Percentiles rank a stretch among this genome's conserved stretches.
phyloP scores from a whole-genome alignment of 2,113 vertebrate species.

The Seriola quinqueradiata region DNA sequence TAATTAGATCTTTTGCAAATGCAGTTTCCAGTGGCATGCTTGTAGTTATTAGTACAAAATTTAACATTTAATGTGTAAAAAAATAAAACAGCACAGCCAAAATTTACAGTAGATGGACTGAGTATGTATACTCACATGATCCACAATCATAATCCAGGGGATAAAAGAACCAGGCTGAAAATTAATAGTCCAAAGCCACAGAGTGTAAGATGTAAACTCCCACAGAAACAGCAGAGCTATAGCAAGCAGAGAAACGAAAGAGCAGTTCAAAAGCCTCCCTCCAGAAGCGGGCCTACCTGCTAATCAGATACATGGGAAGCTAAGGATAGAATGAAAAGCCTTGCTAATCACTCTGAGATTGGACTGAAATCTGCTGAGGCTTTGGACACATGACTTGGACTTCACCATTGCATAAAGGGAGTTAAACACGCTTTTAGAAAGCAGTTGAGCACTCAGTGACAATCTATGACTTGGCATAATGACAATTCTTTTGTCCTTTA shows the following conservation, averaged over 20 bases:
- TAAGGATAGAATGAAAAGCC: slow-evolving; percentile 93
- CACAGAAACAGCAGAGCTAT: slow-evolving; percentile 21
- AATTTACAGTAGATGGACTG: neutral
- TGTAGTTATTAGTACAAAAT: neutral
- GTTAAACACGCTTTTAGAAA: slow-evolving; percentile 67
- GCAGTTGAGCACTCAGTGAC: slow-evolving; percentile 25
- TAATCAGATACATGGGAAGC: slow-evolving; percentile 86
- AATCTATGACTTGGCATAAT: slow-evolving; percentile 45
- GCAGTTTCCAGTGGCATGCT: neutral
- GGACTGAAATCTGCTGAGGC: slow-evolving; percentile 85
- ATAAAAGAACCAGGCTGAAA: slow-evolving; percentile 2
- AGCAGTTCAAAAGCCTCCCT: slow-evolving; percentile 64
- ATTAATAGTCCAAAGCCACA: slow-evolving; percentile 23
- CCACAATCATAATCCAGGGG: slow-evolving; percentile 27
- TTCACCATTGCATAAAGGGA: slow-evolving; percentile 74
- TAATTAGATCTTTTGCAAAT: neutral
- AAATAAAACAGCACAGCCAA: neutral
- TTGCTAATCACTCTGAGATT: slow-evolving; percentile 87
- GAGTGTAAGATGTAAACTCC: slow-evolving; percentile 31
- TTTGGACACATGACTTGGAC: slow-evolving; percentile 82
- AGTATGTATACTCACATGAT: slow-evolving; percentile 74
- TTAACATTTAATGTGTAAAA: neutral
- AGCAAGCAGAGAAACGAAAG: slow-evolving; percentile 41
- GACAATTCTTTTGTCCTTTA: neutral
- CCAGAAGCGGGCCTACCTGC: slow-evolving; percentile 67